A percentile compares a stretch with the other conserved stretches of the same genome.
phyloP scores from a whole-genome alignment of 2,888 invertebrate species.

The Hirtodrosophila alboralis region DNA sequence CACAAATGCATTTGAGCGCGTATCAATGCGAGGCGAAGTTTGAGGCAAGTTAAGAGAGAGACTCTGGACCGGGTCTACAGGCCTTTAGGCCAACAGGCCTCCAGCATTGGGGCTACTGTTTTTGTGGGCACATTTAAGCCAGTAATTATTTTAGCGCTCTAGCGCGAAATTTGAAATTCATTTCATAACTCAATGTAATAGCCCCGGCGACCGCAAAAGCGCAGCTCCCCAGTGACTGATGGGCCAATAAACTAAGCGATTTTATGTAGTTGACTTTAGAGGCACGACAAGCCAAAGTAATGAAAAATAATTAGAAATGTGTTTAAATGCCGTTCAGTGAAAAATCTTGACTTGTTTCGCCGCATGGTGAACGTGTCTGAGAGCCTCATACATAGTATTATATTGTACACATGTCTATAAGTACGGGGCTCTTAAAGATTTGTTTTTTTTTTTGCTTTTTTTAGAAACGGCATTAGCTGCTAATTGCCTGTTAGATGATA shows the following conservation, averaged over 20 bases:
- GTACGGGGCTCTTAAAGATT: slow-evolving; percentile 36
- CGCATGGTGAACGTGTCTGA: neutral
- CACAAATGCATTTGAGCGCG: slow-evolving; percentile 72
- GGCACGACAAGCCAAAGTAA: slow-evolving; percentile 68
- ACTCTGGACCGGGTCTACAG: neutral
- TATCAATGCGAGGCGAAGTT: slow-evolving; percentile 62
- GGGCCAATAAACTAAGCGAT: slow-evolving; percentile 78
- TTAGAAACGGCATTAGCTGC: slow-evolving; percentile 51
- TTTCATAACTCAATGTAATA: slow-evolving; percentile 78
- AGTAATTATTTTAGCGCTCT: slow-evolving; percentile 75
- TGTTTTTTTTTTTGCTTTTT: too few relatives aligned
- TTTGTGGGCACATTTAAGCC: slow-evolving; percentile 40
- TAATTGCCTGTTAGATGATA: slow-evolving; percentile 62
- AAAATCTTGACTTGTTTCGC: slow-evolving; percentile 26
- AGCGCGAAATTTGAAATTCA: slow-evolving; percentile 78
- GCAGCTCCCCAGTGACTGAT: slow-evolving; percentile 72
- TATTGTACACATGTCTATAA: too few relatives aligned
- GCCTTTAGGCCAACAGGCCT: slow-evolving; percentile 14
- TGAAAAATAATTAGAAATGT: slow-evolving; percentile 77
- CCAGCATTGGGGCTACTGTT: slow-evolving; percentile 48
- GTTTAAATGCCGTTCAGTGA: slow-evolving; percentile 47
- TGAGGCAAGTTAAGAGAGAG: slow-evolving; percentile 1
- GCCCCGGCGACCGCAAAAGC: slow-evolving; percentile 68
- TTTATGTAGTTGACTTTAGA: slow-evolving; percentile 67
- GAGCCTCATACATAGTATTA: too few relatives aligned